Base-by-base conservation (phyloP, 1,140 invertebrate genomes). In the Anastrepha ludens region DNA sequence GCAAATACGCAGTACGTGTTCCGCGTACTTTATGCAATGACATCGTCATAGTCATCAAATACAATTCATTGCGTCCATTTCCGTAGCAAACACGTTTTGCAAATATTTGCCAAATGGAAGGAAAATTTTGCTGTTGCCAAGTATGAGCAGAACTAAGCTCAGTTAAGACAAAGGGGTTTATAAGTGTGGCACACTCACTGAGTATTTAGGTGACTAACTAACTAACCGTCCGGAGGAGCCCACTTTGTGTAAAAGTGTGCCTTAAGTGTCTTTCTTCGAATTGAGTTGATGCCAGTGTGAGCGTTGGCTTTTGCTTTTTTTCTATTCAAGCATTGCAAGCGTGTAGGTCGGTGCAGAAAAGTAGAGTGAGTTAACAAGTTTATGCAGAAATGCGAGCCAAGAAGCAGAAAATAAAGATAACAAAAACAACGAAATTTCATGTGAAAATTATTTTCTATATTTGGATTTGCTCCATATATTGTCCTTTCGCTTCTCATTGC, bases 61-160 rank as follows among this genome's bases (percentile, higher is more conserved):
- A 85, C 41, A 86, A 86, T 86, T 86, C 85, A 60, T 86, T 86
- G 78, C 64, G 62, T 88, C 81, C 59, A 81, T 87, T 87, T 85
- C 47, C 58, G 87, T 85, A 58, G 70, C 88, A 88, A 87, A 87
- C 88, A 88, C 88, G 88, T 88, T 87, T 87, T 86, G 86, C 81
- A 88, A 88, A 88, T 88, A 88, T 88, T 88, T 87, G 88, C 86
- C 88, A 88, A 88, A 59, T 62, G 47, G 9, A 39, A 88, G 62
- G 85, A 60, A 85, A 88, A 47, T 50, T 88, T 88, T 55, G 20
- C 64, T 86, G 78, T 87, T 81, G 86, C 86, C 85, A 86, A 78
- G 55, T 78, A 55, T 41, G 47, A 44, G 58, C 65, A 78, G 81
- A 78, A 81, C 13, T 20, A 15, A 29, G 47, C 41, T 29, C 17